phyloP scores from a whole-genome alignment of 2,888 invertebrate genomes.

The Hermaeophaga mercurialis region DNA sequence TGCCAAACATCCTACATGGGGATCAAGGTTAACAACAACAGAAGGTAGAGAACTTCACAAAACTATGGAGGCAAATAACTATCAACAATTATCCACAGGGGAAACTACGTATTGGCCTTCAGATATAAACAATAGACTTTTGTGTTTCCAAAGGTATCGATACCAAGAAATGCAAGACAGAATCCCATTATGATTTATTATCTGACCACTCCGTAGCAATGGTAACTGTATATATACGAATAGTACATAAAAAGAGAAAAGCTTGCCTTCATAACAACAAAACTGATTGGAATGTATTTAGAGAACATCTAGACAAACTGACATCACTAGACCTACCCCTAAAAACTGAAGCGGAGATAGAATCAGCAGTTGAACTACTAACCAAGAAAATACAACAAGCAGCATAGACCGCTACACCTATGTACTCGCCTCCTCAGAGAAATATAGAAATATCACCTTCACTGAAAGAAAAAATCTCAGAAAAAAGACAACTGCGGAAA shows the following conservation, averaged over 20 bases:
- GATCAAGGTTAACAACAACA: too few species aligned
- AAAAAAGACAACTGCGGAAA: conserved; percentile 12
- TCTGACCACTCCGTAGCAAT: conserved; percentile 19
- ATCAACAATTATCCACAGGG: conserved; percentile 28
- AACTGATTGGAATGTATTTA: conserved; percentile 3
- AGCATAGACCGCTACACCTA: too few species aligned
- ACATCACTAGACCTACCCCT: conserved; percentile 12
- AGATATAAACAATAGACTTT: conserved; percentile 28
- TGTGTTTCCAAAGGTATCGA: conserved; percentile 17
- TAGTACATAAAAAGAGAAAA: conserved; percentile 7
- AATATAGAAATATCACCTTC: conserved; percentile 10
- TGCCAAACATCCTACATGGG: too few species aligned
- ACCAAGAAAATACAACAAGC: too few species aligned
- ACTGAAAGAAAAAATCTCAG: conserved; percentile 10
- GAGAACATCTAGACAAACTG: conserved; percentile 4
- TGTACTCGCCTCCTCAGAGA: conserved; percentile 1
- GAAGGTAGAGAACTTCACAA: too few species aligned
- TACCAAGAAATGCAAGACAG: conserved; percentile 15
- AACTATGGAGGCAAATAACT: too few species aligned
- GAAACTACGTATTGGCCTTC: conserved; percentile 38
- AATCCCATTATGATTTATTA: conserved; percentile 11
- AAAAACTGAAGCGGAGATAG: too few species aligned
- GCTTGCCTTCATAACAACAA: conserved; percentile 10
- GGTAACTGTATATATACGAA: conserved; percentile 7
- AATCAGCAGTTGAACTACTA: too few species aligned